Percentiles rank a stretch among this genome's conserved stretches.
These are phyloP conservation scores for Tautogolabrus adspersus DNA, from an alignment of 2,113 vertebrate genomes.

Conservation along the genomic window DNA sequence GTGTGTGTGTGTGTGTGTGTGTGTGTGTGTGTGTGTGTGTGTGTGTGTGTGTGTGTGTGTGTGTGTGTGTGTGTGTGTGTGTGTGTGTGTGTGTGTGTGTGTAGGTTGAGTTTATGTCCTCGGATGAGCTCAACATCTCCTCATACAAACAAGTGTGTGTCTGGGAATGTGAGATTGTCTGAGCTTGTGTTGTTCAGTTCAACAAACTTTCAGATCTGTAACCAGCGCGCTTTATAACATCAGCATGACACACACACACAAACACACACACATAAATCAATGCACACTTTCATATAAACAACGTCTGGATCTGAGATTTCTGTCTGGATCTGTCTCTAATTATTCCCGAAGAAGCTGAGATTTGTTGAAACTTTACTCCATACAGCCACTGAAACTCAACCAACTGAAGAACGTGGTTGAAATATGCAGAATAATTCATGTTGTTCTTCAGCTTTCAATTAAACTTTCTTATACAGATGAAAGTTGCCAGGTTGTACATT, in stretches of 20 bases:
- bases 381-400: background rate
- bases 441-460: no score
- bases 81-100: background rate
- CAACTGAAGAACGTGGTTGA: no score
- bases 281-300: background rate
- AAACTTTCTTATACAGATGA: no score
- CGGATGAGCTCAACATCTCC: conserved; percentile 12
- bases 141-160: conserved; percentile 23
- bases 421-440: no score
- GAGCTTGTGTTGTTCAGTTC: conserved; percentile 26
- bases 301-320: background rate
- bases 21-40: background rate
- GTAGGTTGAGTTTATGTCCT: conserved; percentile 21
- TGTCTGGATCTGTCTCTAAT: background rate
- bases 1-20: background rate
- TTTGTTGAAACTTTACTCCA: background rate
- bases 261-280: background rate
- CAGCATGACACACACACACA: conserved; percentile 13
- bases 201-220: background rate
- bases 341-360: background rate
- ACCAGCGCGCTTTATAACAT: background rate
- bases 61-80: background rate
- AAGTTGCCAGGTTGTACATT: no score
- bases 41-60: no score
- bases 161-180: conserved; percentile 44